These are phyloP conservation scores for Rhorus exstirpatorius DNA, from an alignment of 2,888 invertebrate species.

Conservation along the genomic window DNA sequence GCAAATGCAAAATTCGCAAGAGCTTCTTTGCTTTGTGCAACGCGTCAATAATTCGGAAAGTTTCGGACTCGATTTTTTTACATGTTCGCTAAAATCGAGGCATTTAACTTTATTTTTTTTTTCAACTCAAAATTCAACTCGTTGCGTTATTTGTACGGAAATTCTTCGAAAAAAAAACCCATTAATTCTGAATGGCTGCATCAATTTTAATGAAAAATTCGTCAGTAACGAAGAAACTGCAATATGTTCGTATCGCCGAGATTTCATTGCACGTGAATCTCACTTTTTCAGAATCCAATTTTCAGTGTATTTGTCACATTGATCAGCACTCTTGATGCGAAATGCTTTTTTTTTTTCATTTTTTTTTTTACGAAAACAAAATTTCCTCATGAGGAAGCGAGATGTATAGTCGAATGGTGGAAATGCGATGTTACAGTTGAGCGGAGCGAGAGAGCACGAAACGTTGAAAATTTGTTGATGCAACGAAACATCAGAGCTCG, in stretches of 20 bases:
- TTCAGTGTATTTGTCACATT: not conserved
- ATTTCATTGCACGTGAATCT: too few relatives aligned
- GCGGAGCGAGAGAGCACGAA: slow-evolving; percentile 1
- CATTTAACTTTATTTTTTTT: not conserved
- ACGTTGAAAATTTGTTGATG: not conserved
- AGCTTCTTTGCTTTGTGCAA: not conserved
- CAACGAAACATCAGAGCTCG: not conserved
- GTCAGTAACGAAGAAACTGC: too few relatives aligned
- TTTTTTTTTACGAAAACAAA: not conserved
- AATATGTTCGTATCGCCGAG: too few relatives aligned
- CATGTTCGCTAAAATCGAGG: not conserved
- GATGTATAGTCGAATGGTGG: not conserved
- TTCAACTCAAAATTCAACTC: not conserved
- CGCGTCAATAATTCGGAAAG: not conserved
- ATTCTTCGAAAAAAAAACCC: not conserved
- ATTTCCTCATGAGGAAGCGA: slow-evolving; percentile 12
- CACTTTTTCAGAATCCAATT: too few relatives aligned
- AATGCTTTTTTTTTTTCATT: not conserved
- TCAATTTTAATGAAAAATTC: too few relatives aligned
- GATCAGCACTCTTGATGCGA: not conserved
- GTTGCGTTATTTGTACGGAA: not conserved
- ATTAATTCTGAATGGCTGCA: not conserved
- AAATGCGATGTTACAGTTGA: slow-evolving; percentile 1
- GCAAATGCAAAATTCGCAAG: too few relatives aligned
- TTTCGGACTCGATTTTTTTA: not conserved